Evolutionary conservation across 2,888 invertebrate genomes (phyloP), one percentile per base, ranked within the genome.

Genomic region (Brachynemurus nebulosus): DNA sequence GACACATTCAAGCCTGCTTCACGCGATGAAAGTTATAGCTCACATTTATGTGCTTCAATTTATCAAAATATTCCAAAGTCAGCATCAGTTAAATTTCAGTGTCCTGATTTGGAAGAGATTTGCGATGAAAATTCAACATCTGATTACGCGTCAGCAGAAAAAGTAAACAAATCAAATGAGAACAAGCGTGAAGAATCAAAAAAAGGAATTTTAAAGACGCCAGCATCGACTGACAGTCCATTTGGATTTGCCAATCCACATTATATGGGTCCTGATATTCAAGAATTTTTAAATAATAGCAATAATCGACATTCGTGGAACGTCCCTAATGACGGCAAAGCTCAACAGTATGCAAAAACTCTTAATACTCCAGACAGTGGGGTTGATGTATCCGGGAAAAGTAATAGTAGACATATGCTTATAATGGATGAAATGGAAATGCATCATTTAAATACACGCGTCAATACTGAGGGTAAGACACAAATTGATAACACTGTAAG

Each of bases 171-270:
- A 23, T 57, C 72, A 36, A 68, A 72, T 3, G 71, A 71, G 1
- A 66, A 65, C 16, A 67, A 66, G 49, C 66, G 61, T 50, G 60
- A 63, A 18, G 64, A 64, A 50, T 62, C 61, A 4, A 37, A 37
- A 27, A 20, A 18, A 17, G 12, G 20, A 7, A 21, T 21, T 5
- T 17, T 11, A 18, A 43, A 44, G 17, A 25, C 6, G 21, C 34
- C 17, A 57, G 45, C 55, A 37, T 54, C 55, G 45, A 57, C 60
- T 17, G 69, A 67, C 38, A 69, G 71, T 1, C 71, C 71, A 6
- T 74, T 76, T 45, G 80, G 82, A 2, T 83, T 83, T 61, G 79
- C 79, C 56, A 83, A 83, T 60, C 83, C 83, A 4, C 82, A 84
- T 59, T 83, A 84, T 57, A 61, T 81, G 51, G 80, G 80, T 0